Conservation (phyloP, 2,113 vertebrate genomes). For the Phaethornis superciliosus region DNA sequence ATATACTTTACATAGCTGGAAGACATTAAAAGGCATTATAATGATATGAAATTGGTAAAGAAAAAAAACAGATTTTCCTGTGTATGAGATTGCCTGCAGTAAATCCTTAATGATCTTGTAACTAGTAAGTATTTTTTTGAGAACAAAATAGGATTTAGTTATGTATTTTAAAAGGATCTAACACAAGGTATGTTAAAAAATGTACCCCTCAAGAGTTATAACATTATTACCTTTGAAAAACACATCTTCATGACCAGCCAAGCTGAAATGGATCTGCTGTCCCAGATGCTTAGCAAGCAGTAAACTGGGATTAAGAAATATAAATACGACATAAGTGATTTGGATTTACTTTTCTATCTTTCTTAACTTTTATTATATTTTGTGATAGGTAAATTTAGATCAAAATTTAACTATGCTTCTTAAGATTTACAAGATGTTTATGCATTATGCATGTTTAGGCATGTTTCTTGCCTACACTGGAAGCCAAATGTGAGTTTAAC, state of each 20-base stretch:
- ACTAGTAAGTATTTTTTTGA: not conserved
- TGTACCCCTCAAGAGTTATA: accelerated
- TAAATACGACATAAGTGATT: not conserved
- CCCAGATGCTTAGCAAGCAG: not conserved
- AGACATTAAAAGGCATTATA: not conserved
- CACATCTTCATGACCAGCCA: not conserved
- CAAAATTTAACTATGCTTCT: not conserved
- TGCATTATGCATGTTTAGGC: too few species aligned
- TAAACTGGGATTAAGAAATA: not conserved
- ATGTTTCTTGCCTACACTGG: not conserved
- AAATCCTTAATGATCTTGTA: not conserved
- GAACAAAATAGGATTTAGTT: not conserved
- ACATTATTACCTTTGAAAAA: not conserved
- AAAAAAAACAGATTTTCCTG: not conserved
- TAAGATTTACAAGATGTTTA: accelerated
- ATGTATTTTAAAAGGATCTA: not conserved
- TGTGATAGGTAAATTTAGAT: not conserved
- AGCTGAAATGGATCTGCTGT: not conserved
- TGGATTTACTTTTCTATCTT: not conserved
- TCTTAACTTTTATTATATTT: not conserved
- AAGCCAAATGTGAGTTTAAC: not conserved
- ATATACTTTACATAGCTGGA: not conserved
- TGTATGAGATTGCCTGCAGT: not conserved
- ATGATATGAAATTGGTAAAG: not conserved
- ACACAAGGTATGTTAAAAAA: not conserved